Percentiles rank a stretch among this genome's conserved stretches.
Conservation (phyloP, 2,113 vertebrate genomes). For the Sturnira hondurensis region DNA sequence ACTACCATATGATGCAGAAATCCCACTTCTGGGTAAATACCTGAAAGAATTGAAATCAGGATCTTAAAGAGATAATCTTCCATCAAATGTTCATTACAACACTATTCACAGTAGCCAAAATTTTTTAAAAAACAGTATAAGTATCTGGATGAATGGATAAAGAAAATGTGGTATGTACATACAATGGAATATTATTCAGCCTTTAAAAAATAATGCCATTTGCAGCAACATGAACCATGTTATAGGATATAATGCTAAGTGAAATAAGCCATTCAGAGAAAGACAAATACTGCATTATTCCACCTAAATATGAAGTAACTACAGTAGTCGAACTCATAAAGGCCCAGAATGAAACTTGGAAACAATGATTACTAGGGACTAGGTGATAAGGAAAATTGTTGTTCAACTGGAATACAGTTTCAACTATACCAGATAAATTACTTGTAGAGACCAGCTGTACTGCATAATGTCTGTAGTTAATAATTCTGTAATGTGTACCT, state of each 20-base stretch:
- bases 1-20: not conserved
- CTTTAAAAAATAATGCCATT: not conserved
- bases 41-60: not conserved
- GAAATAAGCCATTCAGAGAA: not conserved
- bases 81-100: not conserved
- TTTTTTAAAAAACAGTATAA: not conserved
- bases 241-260: not conserved
- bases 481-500: not conserved
- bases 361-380: not conserved
- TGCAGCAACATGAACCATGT: not conserved
- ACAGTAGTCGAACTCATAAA: not conserved
- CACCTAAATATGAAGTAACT: not conserved
- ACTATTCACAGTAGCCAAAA: not conserved
- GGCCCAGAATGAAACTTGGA: not conserved
- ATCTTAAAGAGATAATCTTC: not conserved
- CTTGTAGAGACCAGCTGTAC: not conserved
- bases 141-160: not conserved
- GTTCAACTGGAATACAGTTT: not conserved
- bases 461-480: not conserved
- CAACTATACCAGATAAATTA: not conserved
- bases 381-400: not conserved
- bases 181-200: not conserved
- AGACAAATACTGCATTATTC: not conserved
- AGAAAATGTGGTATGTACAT: not conserved
- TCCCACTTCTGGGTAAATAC: not conserved